Conservation (phyloP, 2,113 vertebrate species). For the Diphyllodes magnificus region DNA sequence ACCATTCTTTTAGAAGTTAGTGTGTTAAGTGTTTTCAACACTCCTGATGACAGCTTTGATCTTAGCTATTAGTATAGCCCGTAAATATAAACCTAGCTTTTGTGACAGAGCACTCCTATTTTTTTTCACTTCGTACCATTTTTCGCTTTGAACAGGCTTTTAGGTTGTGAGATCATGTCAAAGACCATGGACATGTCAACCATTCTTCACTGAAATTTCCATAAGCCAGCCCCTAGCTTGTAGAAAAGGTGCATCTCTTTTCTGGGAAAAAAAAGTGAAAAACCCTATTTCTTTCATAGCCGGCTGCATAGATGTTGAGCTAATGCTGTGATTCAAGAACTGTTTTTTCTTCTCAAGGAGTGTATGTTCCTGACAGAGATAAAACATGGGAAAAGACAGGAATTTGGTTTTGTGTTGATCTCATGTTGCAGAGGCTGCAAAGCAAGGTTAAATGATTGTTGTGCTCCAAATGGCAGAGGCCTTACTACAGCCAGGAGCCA, state of each 20-base stretch:
- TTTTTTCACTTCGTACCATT: rapidly evolving
- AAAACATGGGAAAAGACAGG: background rate
- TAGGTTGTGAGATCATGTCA: background rate
- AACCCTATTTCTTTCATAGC: background rate
- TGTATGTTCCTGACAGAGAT: background rate
- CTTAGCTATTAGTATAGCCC: background rate
- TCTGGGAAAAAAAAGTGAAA: background rate
- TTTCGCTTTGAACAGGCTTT: background rate
- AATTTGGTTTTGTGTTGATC: background rate
- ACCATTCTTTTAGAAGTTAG: background rate
- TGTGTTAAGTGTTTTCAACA: background rate
- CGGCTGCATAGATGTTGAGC: background rate
- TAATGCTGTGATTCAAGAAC: background rate
- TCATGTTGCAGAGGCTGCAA: background rate
- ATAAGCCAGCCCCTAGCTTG: background rate
- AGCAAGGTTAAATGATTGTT: background rate
- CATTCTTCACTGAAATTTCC: background rate
- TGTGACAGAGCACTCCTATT: background rate
- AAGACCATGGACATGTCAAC: background rate
- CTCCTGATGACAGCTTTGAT: background rate
- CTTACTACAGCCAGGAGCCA: background rate
- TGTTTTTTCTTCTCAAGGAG: background rate
- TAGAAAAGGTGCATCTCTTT: background rate
- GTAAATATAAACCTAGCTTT: background rate
- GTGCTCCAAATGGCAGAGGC: background rate